A percentile compares a stretch with the other conserved stretches of the same genome.
These are phyloP conservation scores for Psilopogon haemacephalus DNA, from an alignment of 2,113 vertebrate species.

Conservation along the genomic window DNA sequence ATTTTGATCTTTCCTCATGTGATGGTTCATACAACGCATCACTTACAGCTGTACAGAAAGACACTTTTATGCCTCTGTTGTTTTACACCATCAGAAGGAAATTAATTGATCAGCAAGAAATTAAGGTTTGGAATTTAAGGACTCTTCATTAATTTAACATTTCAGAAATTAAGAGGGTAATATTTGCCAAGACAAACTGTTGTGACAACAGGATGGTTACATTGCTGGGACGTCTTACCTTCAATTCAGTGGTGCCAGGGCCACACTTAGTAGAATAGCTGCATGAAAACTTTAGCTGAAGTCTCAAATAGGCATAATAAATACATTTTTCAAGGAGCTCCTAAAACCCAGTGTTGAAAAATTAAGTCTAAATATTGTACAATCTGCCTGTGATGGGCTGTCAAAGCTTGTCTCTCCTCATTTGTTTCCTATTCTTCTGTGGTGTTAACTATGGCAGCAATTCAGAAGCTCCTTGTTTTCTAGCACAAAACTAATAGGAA, in stretches of 20 bases:
- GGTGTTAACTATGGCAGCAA: background rate
- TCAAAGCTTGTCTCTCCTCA: background rate
- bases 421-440: background rate
- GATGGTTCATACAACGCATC: background rate
- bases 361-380: background rate
- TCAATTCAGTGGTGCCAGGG: background rate
- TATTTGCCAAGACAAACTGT: background rate
- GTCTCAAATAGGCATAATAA: background rate
- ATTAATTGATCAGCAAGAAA: background rate
- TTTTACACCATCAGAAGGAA: background rate
- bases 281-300: background rate
- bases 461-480: slow-evolving; percentile 18
- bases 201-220: background rate
- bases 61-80: background rate
- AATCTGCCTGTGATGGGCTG: background rate
- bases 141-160: background rate
- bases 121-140: background rate
- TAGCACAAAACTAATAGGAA: background rate
- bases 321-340: background rate
- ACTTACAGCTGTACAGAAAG: background rate
- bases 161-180: background rate
- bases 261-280: background rate
- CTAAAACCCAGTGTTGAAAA: background rate
- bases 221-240: background rate
- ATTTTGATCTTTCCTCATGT: background rate